Evolutionary conservation across 2,888 invertebrate genomes (phyloP), one percentile per base, ranked within the genome.

Genomic region (Hirtodrosophila cameraria): DNA sequence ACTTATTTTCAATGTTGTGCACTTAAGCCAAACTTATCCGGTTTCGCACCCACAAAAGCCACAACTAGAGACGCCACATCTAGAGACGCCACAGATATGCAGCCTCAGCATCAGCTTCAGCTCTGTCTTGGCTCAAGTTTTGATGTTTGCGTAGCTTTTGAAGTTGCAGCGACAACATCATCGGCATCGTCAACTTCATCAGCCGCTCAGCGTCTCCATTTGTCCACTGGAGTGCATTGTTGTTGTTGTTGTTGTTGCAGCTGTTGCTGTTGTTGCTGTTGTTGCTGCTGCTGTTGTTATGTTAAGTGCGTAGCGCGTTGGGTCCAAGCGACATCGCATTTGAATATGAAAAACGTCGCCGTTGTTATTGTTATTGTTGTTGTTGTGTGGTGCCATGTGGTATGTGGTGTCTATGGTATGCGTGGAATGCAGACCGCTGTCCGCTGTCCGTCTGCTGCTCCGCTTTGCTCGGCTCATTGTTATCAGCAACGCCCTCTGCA

Each of bases 91-190:
- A 54, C 36, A 23, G 38, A 45, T 12, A 33, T 25, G 8, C 55
- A 23, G 5, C 58, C 11, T 25, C 13, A 33, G 3, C 58, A 42
- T 13, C 28, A 18, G 9, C 18, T 38, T 11, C 25, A 25, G n/a
- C 36, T 16, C 5, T 12, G 27, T 5, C 16, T 30, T 0, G 27
- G 45, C 66, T 72, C 50, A 36, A 52, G 18, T 43, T 45, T 35
- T 42, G 23, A n/a, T 85, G 67, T 85, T 80, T 85, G 72, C 72
- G 61, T 71, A 78, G 83, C 83, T 82, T 80, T 85, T 85, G 86
- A 80, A 78, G 86, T 80, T 82, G 68, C 63, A 82, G 85, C 85
- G 79, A 79, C 85, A 81, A 81, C 82, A 82, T 85, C 75, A 81
- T 73, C 81, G 53, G 52, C 74, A 68, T 54, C 61, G 33, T 11